Percentiles rank a stretch among this genome's conserved stretches.
Conservation (phyloP, 1,140 invertebrate species). For the Papilio helenus region DNA sequence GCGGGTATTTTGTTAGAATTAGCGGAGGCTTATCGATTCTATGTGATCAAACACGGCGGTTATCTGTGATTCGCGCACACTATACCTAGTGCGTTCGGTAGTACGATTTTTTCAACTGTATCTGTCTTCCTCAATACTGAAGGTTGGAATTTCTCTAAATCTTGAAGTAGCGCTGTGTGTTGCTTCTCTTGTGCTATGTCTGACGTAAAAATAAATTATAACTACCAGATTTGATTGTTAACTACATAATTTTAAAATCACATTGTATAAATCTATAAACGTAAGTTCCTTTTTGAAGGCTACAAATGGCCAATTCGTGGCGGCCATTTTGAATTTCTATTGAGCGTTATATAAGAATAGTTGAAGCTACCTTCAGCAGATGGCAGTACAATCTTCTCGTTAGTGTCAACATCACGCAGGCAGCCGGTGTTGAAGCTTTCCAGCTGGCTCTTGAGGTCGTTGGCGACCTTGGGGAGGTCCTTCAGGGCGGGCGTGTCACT, state of each 20-base stretch:
- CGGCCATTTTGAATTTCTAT: not conserved
- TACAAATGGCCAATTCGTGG: not conserved
- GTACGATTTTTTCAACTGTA: slow-evolving; percentile 90
- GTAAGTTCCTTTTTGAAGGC: too few relatives aligned
- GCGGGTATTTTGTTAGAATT: not conserved
- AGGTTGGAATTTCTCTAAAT: slow-evolving; percentile 88
- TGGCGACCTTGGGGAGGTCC: slow-evolving; percentile 94
- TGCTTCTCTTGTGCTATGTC: slow-evolving; percentile 90
- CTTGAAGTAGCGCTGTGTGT: slow-evolving; percentile 88
- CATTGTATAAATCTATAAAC: too few relatives aligned
- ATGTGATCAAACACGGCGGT: slow-evolving; percentile 21
- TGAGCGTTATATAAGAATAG: not conserved
- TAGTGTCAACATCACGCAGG: slow-evolving; percentile 92
- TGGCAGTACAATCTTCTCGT: slow-evolving; percentile 94
- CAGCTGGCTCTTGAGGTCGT: slow-evolving; percentile 93
- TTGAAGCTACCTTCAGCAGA: slow-evolving; percentile 90
- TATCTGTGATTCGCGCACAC: slow-evolving; percentile 46
- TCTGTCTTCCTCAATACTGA: slow-evolving; percentile 89
- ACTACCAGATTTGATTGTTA: slow-evolving; percentile 2
- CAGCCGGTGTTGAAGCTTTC: slow-evolving; percentile 92
- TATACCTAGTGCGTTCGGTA: slow-evolving; percentile 91
- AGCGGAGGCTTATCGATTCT: not conserved
- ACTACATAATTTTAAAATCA: not conserved
- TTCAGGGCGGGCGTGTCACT: slow-evolving; percentile 89
- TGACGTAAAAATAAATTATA: slow-evolving; percentile 74